phyloP scores from a whole-genome alignment of 2,888 invertebrate species.

The Euproctis similis region DNA sequence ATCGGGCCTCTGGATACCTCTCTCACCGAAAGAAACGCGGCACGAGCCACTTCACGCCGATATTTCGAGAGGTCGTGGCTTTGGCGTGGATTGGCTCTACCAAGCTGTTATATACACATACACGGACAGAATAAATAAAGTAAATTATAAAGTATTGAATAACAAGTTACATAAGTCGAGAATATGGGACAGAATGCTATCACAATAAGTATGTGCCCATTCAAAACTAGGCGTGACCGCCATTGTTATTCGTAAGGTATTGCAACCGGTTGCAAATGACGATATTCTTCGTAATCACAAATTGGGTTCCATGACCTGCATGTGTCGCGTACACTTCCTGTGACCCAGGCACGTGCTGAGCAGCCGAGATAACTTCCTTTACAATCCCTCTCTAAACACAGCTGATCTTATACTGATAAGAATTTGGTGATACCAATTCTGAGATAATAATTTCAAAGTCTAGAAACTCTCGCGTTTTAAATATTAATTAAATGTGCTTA shows the following conservation, averaged over 20 bases:
- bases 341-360: constrained; percentile 31
- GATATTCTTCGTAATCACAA: constrained; percentile 45
- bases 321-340: constrained; percentile 44
- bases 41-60: too few relatives aligned
- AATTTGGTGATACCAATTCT: too few relatives aligned
- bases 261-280: constrained; percentile 44
- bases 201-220: constrained; percentile 42
- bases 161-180: constrained; percentile 30
- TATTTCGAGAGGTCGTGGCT: too few relatives aligned
- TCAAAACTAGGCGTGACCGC: constrained; percentile 40
- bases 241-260: constrained; percentile 42
- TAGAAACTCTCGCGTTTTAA: too few relatives aligned
- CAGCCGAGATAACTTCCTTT: constrained; percentile 55
- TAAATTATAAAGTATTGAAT: constrained; percentile 18
- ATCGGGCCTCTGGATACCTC: too few relatives aligned
- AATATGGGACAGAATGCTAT: constrained; percentile 38
- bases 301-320: constrained; percentile 57
- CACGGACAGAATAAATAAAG: constrained; percentile 5
- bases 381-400: constrained; percentile 30
- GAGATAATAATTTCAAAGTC: too few relatives aligned
- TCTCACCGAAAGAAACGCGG: too few relatives aligned
- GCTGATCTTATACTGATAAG: constrained; percentile 41
- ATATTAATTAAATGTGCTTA: too few relatives aligned
- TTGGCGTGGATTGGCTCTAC: too few relatives aligned
- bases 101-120: constrained; percentile 7